Evolutionary conservation across 2,888 invertebrate genomes (phyloP).

Genomic region (Caenorhabditis angaria): DNA sequence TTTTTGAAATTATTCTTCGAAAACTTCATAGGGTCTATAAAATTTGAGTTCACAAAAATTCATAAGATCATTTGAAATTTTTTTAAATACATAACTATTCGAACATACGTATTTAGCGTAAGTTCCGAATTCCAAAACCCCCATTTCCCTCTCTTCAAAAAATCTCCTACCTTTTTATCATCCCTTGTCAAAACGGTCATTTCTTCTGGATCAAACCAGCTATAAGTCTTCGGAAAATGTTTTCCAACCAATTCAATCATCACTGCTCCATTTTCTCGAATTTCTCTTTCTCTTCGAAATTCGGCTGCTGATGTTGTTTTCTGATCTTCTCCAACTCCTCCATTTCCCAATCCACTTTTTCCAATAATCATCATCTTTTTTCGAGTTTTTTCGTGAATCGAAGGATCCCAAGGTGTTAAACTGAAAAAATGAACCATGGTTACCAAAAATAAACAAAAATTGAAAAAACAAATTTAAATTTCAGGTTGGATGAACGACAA

Average conservation of each 20-base stretch:
- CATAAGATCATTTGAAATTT: too few relatives aligned
- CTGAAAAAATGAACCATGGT: slow-evolving; percentile 7
- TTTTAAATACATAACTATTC: too few relatives aligned
- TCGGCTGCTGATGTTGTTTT: slow-evolving; percentile 17
- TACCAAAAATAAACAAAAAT: not conserved
- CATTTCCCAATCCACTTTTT: not conserved
- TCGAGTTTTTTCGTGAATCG: slow-evolving; percentile 30
- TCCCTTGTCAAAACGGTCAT: slow-evolving; percentile 29
- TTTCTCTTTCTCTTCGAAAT: slow-evolving; percentile 15
- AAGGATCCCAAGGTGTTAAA: slow-evolving; percentile 44
- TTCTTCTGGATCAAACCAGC: slow-evolving; percentile 27
- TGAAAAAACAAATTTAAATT: not conserved
- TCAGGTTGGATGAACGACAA: too few relatives aligned
- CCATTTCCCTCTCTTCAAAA: not conserved
- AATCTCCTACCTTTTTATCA: not conserved
- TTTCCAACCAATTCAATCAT: slow-evolving; percentile 23
- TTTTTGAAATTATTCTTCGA: too few relatives aligned
- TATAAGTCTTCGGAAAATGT: slow-evolving; percentile 22
- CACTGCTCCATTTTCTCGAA: slow-evolving; percentile 8
- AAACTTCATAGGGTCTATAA: too few relatives aligned
- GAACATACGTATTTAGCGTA: too few relatives aligned
- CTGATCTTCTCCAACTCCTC: not conserved
- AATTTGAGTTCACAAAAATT: too few relatives aligned
- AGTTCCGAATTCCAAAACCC: too few relatives aligned
- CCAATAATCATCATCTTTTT: slow-evolving; percentile 31